Evolutionary conservation across 2,797 vertebrate genomes (phyloP).

Genomic region (Lutjanus argentimaculatus): DNA sequence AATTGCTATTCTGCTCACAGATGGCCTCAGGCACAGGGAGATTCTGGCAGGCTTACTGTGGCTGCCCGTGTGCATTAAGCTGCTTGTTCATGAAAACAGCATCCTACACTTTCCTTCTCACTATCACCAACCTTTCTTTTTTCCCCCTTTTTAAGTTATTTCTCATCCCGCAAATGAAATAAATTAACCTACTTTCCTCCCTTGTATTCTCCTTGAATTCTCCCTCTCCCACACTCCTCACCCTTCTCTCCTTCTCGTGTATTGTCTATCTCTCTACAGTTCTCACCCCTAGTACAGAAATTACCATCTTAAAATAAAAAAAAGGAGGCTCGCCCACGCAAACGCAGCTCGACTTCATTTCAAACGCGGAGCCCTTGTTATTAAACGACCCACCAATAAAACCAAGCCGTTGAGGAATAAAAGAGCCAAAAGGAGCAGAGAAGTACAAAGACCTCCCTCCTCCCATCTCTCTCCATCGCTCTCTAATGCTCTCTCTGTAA

Average conservation of each 20-base stretch:
- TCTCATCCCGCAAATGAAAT: constrained; percentile 85
- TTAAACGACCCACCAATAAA: constrained; percentile 88
- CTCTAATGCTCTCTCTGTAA: constrained; percentile 77
- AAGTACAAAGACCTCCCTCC: constrained; percentile 82
- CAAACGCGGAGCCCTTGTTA: constrained; percentile 85
- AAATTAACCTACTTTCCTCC: constrained; percentile 88
- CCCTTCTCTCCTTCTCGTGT: constrained; percentile 44
- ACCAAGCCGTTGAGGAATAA: constrained; percentile 84
- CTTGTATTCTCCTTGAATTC: constrained; percentile 75
- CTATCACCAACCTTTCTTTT: constrained; percentile 78
- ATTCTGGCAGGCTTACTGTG: constrained; percentile 97
- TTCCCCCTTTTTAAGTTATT: constrained; percentile 87
- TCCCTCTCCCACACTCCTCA: constrained; percentile 72
- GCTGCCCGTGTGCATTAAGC: constrained; percentile 98
- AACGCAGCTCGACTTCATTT: constrained; percentile 83
- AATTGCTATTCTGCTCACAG: constrained; percentile 99
- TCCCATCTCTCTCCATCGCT: constrained; percentile 66
- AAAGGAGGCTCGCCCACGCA: constrained; percentile 78
- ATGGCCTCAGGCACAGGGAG: constrained; percentile 97
- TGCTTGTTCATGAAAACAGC: constrained; percentile 99
- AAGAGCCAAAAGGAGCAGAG: constrained; percentile 84
- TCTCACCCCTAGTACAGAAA: constrained; percentile 80
- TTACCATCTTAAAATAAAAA: constrained; percentile 85
- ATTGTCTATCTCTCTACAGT: constrained; percentile 63
- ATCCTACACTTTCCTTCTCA: constrained; percentile 91